Conservation (phyloP, 2,797 vertebrate species). For the Alauda arvensis region DNA sequence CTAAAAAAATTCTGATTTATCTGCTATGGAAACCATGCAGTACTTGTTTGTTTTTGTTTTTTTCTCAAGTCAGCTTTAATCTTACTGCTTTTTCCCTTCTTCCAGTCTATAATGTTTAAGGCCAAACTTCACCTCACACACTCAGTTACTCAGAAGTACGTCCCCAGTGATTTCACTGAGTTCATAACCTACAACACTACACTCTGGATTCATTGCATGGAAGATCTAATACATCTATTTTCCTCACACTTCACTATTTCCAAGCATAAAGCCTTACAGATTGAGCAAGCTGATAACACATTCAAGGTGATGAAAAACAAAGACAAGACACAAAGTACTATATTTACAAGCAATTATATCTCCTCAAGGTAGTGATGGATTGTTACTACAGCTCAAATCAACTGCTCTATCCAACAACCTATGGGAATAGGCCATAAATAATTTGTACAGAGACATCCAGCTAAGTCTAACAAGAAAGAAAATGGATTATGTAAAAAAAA, state of each 20-base stretch:
- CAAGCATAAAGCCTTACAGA: neutral
- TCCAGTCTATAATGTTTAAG: neutral
- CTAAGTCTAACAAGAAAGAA: neutral
- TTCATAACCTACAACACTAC: neutral
- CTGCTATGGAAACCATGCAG: neutral
- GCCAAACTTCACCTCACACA: neutral
- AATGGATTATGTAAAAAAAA: neutral
- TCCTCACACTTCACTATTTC: neutral
- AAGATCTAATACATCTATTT: neutral
- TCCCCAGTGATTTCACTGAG: neutral
- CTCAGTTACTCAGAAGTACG: neutral
- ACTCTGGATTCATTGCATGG: neutral
- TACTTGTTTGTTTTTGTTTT: too few relatives aligned
- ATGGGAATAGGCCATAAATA: neutral
- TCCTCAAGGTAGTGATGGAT: neutral
- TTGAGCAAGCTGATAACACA: neutral
- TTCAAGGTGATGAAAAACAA: neutral
- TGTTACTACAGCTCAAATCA: neutral
- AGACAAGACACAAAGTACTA: neutral
- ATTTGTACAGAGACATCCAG: neutral
- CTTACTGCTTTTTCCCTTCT: neutral
- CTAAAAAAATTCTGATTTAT: neutral
- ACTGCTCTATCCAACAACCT: neutral
- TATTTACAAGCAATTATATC: neutral
- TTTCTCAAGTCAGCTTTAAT: neutral